Base-by-base conservation (phyloP, 2,888 invertebrate genomes). In the Dynastes hyllus region DNA sequence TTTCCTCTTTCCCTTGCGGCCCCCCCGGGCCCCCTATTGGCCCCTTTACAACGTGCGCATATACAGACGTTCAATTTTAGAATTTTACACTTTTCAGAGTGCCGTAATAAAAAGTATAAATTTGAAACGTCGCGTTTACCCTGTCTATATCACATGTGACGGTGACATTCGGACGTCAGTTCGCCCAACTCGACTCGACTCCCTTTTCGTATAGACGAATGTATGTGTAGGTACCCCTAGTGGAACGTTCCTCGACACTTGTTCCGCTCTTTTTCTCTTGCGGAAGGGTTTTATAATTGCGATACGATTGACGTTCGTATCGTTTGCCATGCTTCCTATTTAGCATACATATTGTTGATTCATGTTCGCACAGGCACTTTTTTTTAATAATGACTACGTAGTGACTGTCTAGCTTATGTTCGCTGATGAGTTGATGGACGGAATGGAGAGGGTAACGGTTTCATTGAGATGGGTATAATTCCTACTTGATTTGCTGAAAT, bases 281-380 rank as follows among this genome's bases (percentile, higher is more conserved):
- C 37, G 85, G 86, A 88, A 87, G 88, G 88, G 87, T 87, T 87
- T 87, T 86, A 85, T 88, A 88, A 88, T 88, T 88, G 87, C 85
- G 84, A 87, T 86, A 86, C 83, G 85, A 87, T 87, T 86, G 87
- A 86, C 87, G 86, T 85, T 86, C 82, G 86, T 84, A 86, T 84
- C 86, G 87, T 83, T 87, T 86, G 32, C 85, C 45, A 85, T 85
- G 85, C 84, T 85, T 84, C 85, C 87, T 88, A 86, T 87, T 88
- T 88, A 87, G 88, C 88, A 88, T 88, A 88, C 87, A 87, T 88
- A 88, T 88, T 88, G 87, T 87, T 87, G 84, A 87, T 87, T 86
- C 85, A 84, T 87, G 86, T 87, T 85, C 85, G 78, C 84, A 85
- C 84, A 73, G 11, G 5, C 2, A 9, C 13, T 32, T 67, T 67